Conservation (phyloP, 1,140 invertebrate species). For the Bicyclus anynana region DNA sequence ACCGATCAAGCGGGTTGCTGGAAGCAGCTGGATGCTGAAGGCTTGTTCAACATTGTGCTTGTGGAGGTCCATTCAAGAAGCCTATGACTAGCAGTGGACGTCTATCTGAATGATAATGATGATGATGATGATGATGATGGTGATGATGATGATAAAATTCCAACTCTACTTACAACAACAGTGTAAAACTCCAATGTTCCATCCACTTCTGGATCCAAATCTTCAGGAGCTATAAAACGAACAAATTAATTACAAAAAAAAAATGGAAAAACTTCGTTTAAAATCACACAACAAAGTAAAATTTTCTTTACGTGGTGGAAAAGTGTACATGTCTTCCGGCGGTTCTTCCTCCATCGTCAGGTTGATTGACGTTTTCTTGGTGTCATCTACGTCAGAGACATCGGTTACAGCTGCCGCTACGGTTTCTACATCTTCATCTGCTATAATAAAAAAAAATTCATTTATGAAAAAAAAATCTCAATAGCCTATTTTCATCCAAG, state of each 20-base stretch:
- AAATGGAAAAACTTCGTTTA: no score
- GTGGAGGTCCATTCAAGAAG: no score
- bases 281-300: not conserved
- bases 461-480: not conserved
- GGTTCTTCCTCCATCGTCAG: constrained; percentile 29
- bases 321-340: constrained; percentile 48
- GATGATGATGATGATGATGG: no score
- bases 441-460: no score
- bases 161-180: constrained; percentile 71
- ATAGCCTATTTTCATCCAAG: not conserved
- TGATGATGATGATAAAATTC: no score
- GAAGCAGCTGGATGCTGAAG: no score
- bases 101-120: no score
- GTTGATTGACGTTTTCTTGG: constrained; percentile 32
- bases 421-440: constrained; percentile 45
- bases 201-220: constrained; percentile 71
- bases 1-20: no score
- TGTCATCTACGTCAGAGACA: constrained; percentile 40
- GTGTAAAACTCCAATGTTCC: constrained; percentile 74
- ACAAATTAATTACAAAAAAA: not conserved
- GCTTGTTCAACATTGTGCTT: no score
- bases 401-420: constrained; percentile 40
- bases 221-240: constrained; percentile 61
- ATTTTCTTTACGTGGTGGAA: constrained; percentile 53
- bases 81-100: no score